Base-by-base conservation (phyloP, 2,113 vertebrate genomes). In the Phrynosoma blainvillii region DNA sequence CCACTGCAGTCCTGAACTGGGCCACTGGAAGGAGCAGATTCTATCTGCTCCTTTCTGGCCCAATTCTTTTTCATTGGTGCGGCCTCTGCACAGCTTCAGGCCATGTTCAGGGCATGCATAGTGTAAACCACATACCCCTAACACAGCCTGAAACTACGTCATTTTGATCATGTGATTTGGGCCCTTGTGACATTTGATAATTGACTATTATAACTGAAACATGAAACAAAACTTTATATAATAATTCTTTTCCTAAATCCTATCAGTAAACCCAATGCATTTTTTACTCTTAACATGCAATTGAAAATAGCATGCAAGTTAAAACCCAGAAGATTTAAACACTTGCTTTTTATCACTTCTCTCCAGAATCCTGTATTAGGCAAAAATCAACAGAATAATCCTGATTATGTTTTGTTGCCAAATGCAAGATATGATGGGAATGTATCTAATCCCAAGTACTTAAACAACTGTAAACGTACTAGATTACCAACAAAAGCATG, bases 401-500 rank as follows among this genome's bases (percentile, higher is more conserved):
- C 16, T 81, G 10, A 87, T 71, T 74, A 82, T 30, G 56, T 27
- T 59, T 73, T 21, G 36, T 13, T 74, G 16, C 2, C 52, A 87
- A 23, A 32, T 27, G 47, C 5, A 65, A 77, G 59, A 14, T 42
- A 76, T 18, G 21, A 65, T 78, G 71, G 80, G 42, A 66, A 76
- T 52, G 40, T 66, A 10, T 3, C 42, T 65, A 87, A 87, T 73
- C 47, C 40, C 80, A 91, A 65, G 32, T 80, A 81, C 65, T 56
- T 84, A 86, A 88, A 93, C 0, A 0, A 0, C 76, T 89, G 76
- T 0, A 93, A 23, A 75, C 0, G 42, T 3, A 47, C 30, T 36
- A 81, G 5, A 66, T 23, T 65, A 81, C 65, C 79, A 74, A 16
- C 70, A 83, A 86, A 87, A 25, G 87, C 84, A 76, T 40, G 47